Evolutionary conservation across 2,888 invertebrate genomes (phyloP), one percentile per base, ranked within the genome.

Genomic region (Cacoxenus indagator): DNA sequence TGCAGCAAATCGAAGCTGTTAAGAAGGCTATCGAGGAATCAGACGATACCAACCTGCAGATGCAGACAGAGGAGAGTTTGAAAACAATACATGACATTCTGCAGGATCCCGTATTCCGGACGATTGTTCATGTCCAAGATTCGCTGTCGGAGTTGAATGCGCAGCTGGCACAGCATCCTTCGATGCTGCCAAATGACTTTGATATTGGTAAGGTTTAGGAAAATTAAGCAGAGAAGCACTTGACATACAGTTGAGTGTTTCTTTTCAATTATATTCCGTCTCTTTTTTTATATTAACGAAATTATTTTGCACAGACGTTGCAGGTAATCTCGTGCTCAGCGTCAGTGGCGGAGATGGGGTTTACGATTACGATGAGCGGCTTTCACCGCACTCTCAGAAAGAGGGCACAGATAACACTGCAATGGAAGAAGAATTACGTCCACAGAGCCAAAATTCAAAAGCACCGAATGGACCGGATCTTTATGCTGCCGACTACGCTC

Each of bases 151-250:
- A 97, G 89, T 89, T 98, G 67, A 95, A 96, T 74, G 93, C 93
- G 29, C 96, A 96, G 88, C 91, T 96, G 67, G 92, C 92, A 48
- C 95, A 96, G 82, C 97, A 97, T 89, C 97, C 97, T 14, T 96
- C 96, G 22, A 96, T 97, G 85, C 90, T 97, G 73, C 96, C 97
- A 54, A 94, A 94, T 64, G 97, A 97, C 87, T 98, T 98, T 89
- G 96, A 97, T 85, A 96, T 98, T 67, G 94, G n/a, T n/a, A n/a
- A n/a, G n/a, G n/a, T n/a, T n/a, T n/a, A n/a, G n/a, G n/a, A n/a
- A n/a, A n/a, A n/a, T n/a, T n/a, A n/a, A n/a, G n/a, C n/a, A n/a
- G n/a, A n/a, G n/a, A n/a, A n/a, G n/a, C n/a, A n/a, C n/a, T n/a
- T n/a, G n/a, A n/a, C n/a, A n/a, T n/a, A n/a, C n/a, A n/a, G n/a